Evolutionary conservation across 2,797 vertebrate species (phyloP).

Genomic region (Varecia variegata): DNA sequence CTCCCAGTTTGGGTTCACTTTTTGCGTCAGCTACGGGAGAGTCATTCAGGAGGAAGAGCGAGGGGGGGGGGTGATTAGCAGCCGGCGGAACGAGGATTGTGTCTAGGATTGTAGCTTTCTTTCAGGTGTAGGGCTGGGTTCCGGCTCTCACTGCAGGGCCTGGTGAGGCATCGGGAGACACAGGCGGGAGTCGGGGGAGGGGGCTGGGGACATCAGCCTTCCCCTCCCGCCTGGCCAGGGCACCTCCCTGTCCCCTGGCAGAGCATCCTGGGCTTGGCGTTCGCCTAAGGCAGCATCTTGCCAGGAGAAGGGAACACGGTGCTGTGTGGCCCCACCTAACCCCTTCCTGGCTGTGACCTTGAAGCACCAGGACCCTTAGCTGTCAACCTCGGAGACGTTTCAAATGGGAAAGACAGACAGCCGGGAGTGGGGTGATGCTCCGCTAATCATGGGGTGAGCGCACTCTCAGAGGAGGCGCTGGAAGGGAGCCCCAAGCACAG

Average conservation of each 20-base stretch:
- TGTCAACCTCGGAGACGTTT: background rate
- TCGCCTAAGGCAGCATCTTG: accelerated
- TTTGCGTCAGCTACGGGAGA: accelerated
- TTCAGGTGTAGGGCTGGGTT: background rate
- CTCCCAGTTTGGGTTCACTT: accelerated
- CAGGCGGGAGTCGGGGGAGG: background rate
- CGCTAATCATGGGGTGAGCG: accelerated
- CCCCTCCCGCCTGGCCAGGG: background rate
- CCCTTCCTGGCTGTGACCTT: background rate
- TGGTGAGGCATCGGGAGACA: accelerated
- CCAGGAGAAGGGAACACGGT: accelerated
- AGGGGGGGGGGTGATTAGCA: background rate
- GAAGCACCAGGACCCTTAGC: background rate
- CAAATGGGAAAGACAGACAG: accelerated
- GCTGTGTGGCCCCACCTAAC: background rate
- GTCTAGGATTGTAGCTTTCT: background rate
- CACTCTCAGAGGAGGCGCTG: background rate
- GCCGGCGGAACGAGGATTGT: accelerated
- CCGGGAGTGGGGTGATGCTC: accelerated
- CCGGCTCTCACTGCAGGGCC: too few relatives aligned
- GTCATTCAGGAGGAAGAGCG: background rate
- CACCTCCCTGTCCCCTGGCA: background rate
- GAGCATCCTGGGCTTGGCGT: accelerated
- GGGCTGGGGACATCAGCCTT: accelerated
- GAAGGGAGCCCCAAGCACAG: accelerated